phyloP scores from a whole-genome alignment of 2,888 invertebrate genomes.

The Schizotus pectinicornis region DNA sequence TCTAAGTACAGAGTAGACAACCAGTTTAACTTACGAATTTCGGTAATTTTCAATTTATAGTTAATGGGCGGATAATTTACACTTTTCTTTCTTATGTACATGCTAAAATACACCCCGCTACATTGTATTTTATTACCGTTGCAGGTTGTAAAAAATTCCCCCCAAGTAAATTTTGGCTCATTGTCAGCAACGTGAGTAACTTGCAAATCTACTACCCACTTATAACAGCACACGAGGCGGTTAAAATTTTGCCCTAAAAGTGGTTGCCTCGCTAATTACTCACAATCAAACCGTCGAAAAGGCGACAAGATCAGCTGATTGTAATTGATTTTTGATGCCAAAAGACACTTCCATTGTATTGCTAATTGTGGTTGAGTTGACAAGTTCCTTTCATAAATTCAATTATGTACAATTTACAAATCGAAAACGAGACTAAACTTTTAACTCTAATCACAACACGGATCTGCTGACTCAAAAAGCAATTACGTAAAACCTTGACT shows the following conservation, averaged over 20 bases:
- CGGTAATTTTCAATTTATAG: slow-evolving; percentile 28
- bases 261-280: background rate
- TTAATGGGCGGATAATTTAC: slow-evolving; percentile 47
- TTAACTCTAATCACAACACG: slow-evolving; percentile 30
- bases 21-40: slow-evolving; percentile 12
- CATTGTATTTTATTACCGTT: slow-evolving; percentile 1
- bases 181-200: slow-evolving; percentile 5
- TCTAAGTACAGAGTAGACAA: slow-evolving; percentile 18
- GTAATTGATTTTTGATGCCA: slow-evolving; percentile 35
- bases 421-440: slow-evolving; percentile 17
- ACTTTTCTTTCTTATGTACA: slow-evolving; percentile 32
- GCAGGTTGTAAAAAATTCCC: too few species aligned
- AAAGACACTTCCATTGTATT: slow-evolving; percentile 38
- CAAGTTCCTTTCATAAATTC: slow-evolving; percentile 10
- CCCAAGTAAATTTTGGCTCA: too few species aligned
- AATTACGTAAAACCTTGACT: slow-evolving; percentile 41
- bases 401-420: slow-evolving; percentile 28
- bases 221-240: too few species aligned
- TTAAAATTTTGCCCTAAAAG: too few species aligned
- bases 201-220: background rate
- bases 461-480: background rate
- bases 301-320: slow-evolving; percentile 22
- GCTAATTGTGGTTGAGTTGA: slow-evolving; percentile 30
- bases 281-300: background rate
- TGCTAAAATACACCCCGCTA: slow-evolving; percentile 17